Evolutionary conservation across 1,140 invertebrate genomes (phyloP), one percentile per base, ranked within the genome.

Genomic region (Caenorhabditis tropicalis): DNA sequence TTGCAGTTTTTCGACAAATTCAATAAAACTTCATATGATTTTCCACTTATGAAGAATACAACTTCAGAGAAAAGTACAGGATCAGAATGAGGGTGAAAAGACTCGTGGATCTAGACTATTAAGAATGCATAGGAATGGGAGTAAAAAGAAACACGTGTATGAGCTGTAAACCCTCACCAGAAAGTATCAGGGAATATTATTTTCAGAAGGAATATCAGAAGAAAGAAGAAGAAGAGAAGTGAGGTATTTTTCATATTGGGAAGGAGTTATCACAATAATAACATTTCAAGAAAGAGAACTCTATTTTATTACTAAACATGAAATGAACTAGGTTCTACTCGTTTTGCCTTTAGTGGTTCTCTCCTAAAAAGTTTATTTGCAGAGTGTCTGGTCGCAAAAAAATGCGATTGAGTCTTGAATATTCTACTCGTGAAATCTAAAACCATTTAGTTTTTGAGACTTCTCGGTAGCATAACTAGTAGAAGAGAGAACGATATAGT

Each of bases 41-140:
- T 24, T 58, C 27, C 2, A 31, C 1, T 58, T 31, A 0, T 29
- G 10, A 27, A 2, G 24, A 58, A 29, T 58, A 43, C 39, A n/a
- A n/a, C n/a, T n/a, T n/a, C n/a, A n/a, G n/a, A n/a, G n/a, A 12
- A 43, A 43, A 43, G 39, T 43, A 43, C 27, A 58, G 9, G 29
- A 58, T 58, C 10, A 29, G 49, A 51, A n/a, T n/a, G 21, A n/a
- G 4, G 49, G 16, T 4, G 19, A 51, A 51, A 5, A 51, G 21
- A n/a, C 0, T 9, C 24, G 24, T n/a, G 29, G 31, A 15, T 60
- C 29, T 65, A 58, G 53, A 58, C 9, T 24, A 36, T 65, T 15
- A 65, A 65, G 36, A 65, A 65, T 65, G 58, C 58, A 65, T 65
- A n/a, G 27, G n/a, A 36, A 65, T 65, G 58, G 16, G 58, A 27